Evolutionary conservation across 2,797 vertebrate genomes (phyloP).

Genomic region (Anguilla anguilla): DNA sequence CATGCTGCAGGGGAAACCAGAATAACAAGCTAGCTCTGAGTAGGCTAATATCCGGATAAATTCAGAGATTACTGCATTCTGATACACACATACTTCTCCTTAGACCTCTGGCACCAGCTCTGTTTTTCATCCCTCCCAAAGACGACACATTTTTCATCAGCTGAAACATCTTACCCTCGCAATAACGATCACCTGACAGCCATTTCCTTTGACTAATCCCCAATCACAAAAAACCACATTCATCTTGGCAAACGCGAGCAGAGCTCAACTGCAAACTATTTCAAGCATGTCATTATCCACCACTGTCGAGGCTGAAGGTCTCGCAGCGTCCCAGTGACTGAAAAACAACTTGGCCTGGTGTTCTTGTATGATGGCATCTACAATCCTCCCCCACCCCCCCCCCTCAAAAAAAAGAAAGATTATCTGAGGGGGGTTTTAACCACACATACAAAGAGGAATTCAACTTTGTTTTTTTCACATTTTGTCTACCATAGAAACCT

Average conservation of each 20-base stretch:
- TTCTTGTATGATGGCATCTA: neutral
- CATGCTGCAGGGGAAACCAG: neutral
- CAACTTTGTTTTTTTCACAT: no score
- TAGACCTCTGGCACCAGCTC: neutral
- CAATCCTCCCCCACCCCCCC: no score
- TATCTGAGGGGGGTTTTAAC: neutral
- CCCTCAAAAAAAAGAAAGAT: no score
- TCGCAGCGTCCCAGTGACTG: neutral
- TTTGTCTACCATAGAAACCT: no score
- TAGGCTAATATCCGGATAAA: neutral
- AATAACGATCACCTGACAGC: conserved; percentile 22
- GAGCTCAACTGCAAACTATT: conserved; percentile 12
- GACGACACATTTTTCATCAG: neutral
- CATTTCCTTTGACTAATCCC: conserved; percentile 22
- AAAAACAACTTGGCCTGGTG: conserved; percentile 12
- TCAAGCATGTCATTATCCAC: neutral
- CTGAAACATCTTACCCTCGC: conserved; percentile 5
- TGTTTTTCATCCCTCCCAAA: conserved; percentile 11
- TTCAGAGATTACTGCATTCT: neutral
- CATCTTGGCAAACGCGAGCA: neutral
- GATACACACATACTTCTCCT: neutral
- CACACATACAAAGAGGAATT: neutral
- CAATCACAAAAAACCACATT: conserved; percentile 2
- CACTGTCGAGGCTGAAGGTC: neutral
- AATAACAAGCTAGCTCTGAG: neutral